Evolutionary conservation across 2,797 vertebrate genomes (phyloP), one percentile per base, ranked within the genome.

Genomic region (Gymnocypris eckloni): DNA sequence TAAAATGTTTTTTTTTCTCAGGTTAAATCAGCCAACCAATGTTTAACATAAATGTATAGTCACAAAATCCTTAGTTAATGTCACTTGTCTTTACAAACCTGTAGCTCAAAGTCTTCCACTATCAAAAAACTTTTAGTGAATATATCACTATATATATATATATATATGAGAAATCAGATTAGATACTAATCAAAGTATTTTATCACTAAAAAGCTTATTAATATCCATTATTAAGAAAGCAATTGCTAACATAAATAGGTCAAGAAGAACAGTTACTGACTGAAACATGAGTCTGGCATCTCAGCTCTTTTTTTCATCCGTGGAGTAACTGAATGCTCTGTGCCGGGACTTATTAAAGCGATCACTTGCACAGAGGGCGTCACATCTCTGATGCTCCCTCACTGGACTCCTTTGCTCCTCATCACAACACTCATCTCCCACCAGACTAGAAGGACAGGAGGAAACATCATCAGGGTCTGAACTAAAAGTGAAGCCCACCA

Each of bases 211-310:
- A 79, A 78, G 61, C 41, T 10, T 66, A 48, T 71, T 79, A 4
- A 59, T 20, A 67, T 39, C 16, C 4, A 67, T 39, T 50, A 66
- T 67, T 52, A 54, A 52, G 48, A 39, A 52, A 8, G 33, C 16
- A 22, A 41, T 41, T 59, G 61, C 1, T 16, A 61, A 52, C 28
- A 73, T 90, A 91, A 91, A 91, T 92, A 90, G 92, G 91, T 90
- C 88, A 83, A 93, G 92, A 90, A 69, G 64, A 90, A 88, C 64
- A 41, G 86, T 84, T 66, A 87, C 84, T 87, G 90, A 83, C 82
- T n/a, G 90, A 92, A 93, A 93, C 83, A 87, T 73, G 89, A 93
- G 86, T 90, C 50, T 39, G 48, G 54, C 59, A 43, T 37, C 33
- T 76, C 71, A n/a, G 50, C 25, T 71, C 56, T 48, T 15, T 72